Base-by-base conservation (phyloP, 2,113 vertebrate species). In the Rhea pennata region DNA sequence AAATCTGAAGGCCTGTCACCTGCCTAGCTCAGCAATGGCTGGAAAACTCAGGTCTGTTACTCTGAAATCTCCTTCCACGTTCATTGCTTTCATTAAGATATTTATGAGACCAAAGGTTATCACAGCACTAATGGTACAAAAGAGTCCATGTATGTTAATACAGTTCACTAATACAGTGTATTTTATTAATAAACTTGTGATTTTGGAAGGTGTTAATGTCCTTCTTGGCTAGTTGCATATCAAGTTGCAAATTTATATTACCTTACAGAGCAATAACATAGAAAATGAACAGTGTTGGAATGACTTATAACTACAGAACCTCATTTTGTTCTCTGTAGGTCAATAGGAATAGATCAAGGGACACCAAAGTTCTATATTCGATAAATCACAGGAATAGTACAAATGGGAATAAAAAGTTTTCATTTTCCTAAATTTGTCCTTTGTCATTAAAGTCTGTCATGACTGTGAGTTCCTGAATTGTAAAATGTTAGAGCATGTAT, bases 21-120 rank as follows among this genome's bases (percentile, higher is more conserved):
- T 67, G 20, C 23, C 11, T 86, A 33, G 13, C 31, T 88, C 42
- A 54, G 15, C 66, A 31, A 40, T 1, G 20, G 7, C 42, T 81
- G 65, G 20, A 46, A 77, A 56, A 59, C 0, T 0, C 29, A 79
- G 1, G 0, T 50, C 53, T 77, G 64, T 88, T 42, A 33, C 8
- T 6, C 36, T 36, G 33, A 74, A 77, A 11, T 22, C 44, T 81
- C 5, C 20, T 76, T 54, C 10, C 9, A 46, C 20, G 29, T 58
- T 58, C 6, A 58, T 40, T 78, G 11, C 31, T 88, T 91, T 84
- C 42, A 26, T 59, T 48, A 69, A 79, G 56, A 76, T 5, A 29
- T 20, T 84, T 39, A 53, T 6, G 69, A 86, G 11, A 61, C 31
- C 39, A 48, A 40, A 79, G 20, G 21, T 76, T 84, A 46, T 58